Evolutionary conservation across 2,797 vertebrate genomes (phyloP).

Genomic region (Limosa lapponica): DNA sequence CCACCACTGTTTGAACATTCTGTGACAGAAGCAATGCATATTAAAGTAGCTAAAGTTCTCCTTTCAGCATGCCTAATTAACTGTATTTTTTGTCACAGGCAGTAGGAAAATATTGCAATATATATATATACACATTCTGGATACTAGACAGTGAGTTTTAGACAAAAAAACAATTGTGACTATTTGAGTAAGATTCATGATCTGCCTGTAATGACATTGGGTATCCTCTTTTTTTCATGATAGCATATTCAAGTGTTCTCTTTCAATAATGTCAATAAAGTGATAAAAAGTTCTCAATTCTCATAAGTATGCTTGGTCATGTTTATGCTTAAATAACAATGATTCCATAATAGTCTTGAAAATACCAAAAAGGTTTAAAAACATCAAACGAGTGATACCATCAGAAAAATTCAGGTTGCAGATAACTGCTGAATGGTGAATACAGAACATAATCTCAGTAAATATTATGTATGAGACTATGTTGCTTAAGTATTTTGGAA

Average conservation of each 20-base stretch:
- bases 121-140: not conserved
- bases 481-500: not conserved
- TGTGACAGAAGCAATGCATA: constrained; percentile 63
- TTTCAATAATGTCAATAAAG: not conserved
- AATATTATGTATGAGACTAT: not conserved
- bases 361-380: not conserved
- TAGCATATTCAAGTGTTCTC: not conserved
- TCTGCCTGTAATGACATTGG: not conserved
- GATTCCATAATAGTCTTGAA: not conserved
- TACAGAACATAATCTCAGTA: not conserved
- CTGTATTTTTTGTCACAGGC: constrained; percentile 1
- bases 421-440: not conserved
- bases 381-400: not conserved
- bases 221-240: not conserved
- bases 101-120: constrained; percentile 14
- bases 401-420: not conserved
- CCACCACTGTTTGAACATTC: constrained; percentile 38
- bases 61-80: constrained; percentile 52
- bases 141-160: not conserved
- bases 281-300: not conserved
- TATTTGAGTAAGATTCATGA: not conserved
- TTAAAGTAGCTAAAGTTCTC: constrained; percentile 51
- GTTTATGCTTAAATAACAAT: not conserved
- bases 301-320: accelerated
- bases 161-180: not conserved